Conservation (phyloP, 2,113 vertebrate species). For the Nansenia antarctica region DNA sequence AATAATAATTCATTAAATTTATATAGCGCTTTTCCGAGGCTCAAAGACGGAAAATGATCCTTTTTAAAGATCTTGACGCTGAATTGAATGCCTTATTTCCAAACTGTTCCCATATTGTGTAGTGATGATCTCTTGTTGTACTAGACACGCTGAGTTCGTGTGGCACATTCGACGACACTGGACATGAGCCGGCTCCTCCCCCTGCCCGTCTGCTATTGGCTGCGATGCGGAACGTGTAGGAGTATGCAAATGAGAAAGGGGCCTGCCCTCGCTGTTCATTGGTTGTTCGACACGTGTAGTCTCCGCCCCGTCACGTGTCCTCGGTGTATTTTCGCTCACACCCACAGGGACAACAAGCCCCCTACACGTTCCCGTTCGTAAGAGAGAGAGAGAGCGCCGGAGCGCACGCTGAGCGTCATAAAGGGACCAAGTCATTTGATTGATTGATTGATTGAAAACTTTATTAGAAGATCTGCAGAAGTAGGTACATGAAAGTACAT, state of each 20-base stretch:
- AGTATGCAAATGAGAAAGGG: slow-evolving; percentile 14
- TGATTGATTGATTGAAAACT: too few species aligned
- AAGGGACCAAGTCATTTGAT: too few species aligned
- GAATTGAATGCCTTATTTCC: neutral
- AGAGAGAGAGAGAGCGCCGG: too few species aligned
- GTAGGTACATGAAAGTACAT: too few species aligned
- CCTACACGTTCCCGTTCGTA: too few species aligned
- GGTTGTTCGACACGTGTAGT: slow-evolving; percentile 37
- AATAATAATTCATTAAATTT: too few species aligned
- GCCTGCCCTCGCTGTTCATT: slow-evolving; percentile 10
- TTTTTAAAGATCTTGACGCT: neutral
- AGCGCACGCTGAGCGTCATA: too few species aligned
- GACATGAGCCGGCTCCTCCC: neutral
- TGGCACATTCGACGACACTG: slow-evolving; percentile 10
- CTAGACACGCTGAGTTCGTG: neutral
- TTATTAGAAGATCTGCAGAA: too few species aligned
- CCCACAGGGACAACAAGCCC: too few species aligned
- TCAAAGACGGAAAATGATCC: too few species aligned
- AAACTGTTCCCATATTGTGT: slow-evolving; percentile 14
- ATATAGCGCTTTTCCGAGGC: too few species aligned
- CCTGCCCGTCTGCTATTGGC: slow-evolving; percentile 19
- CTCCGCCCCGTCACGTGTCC: slow-evolving; percentile 49
- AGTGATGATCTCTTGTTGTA: neutral
- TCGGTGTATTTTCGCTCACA: too few species aligned
- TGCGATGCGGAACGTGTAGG: slow-evolving; percentile 2